A percentile compares a stretch with the other conserved stretches of the same genome.
Conservation (phyloP, 64 coral and sea anemone species). For the Astreopora myriophthalma region DNA sequence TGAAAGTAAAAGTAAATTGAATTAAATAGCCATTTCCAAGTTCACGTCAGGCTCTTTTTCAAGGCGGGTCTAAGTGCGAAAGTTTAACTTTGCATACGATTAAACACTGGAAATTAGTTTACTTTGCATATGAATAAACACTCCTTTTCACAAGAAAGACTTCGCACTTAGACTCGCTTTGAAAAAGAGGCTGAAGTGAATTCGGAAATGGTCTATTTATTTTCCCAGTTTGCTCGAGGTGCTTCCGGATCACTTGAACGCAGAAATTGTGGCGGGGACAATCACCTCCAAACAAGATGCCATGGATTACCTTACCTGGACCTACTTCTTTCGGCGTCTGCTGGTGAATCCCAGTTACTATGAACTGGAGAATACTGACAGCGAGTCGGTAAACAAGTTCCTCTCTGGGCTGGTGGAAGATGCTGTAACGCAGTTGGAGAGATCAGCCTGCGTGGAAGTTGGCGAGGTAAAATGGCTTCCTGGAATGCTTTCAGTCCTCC, state of each 20-base stretch:
- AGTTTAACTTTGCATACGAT: too few species aligned
- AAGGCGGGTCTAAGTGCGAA: too few species aligned
- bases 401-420: constrained; percentile 80
- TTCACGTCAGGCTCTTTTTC: too few species aligned
- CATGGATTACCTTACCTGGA: constrained; percentile 99
- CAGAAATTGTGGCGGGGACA: constrained; percentile 94
- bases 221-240: constrained; percentile 79
- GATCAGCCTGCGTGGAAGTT: constrained; percentile 75
- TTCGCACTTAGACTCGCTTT: background rate
- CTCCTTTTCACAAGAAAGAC: too few species aligned
- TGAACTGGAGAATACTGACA: constrained; percentile 74
- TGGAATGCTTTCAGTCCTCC: too few species aligned
- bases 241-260: constrained; percentile 93
- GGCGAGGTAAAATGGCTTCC: constrained; percentile 81
- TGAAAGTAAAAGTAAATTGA: too few species aligned
- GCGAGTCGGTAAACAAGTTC: constrained; percentile 74
- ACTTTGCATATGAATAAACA: too few species aligned
- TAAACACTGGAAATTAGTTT: too few species aligned
- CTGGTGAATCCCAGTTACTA: constrained; percentile 98
- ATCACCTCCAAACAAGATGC: constrained; percentile 97
- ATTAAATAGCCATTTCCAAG: too few species aligned
- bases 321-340: constrained; percentile 94
- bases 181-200: too few species aligned
- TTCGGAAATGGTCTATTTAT: too few species aligned
- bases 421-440: constrained; percentile 69